Evolutionary conservation across 2,113 vertebrate genomes (phyloP), one percentile per base, ranked within the genome.

Genomic region (Pygoscelis antarcticus): DNA sequence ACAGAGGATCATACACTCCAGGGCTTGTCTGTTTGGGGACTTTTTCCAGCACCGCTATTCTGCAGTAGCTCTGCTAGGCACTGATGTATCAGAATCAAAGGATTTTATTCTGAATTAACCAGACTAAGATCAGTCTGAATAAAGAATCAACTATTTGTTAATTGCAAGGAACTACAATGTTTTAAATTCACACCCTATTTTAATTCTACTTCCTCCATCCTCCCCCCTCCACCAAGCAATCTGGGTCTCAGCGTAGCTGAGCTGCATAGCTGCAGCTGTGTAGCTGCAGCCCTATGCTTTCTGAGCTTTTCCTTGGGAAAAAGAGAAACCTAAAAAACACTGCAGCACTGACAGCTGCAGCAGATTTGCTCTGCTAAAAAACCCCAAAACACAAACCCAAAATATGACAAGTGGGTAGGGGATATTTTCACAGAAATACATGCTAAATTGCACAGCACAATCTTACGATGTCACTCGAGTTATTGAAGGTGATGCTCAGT

Each of bases 211-310:
- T 72, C 29, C 7, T 75, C 13, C 13, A 49, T 27, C 17, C 40
- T 77, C 3, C 13, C 8, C 4, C 8, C 18, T 77, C 54, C 10
- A 44, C 13, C 20, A 44, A 77, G 11, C 2, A 70, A 80, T 52
- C 0, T 46, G 9, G 3, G 7, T 60, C n/a, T 76, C 11, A 54
- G 52, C 42, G 6, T 42, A 42, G 42, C 42, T 42, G 42, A 42
- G 42, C 42, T 42, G 11, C 1, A 1, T 22, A 51, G 15, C 22
- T 60, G 22, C 6, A 65, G 71, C 23, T 42, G 11, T 1, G 1
- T 22, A 51, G 15, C 22, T 60, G 22, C 6, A 69, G 71, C 23
- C 11, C 30, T 6, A 38, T 34, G 49, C 16, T 77, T 69, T 46
- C 42, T 42, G 36, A 87, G 16, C 7, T 66, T 86, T 71, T 51